Conservation (phyloP, 2,113 vertebrate species). For the Paratilapia polleni region DNA sequence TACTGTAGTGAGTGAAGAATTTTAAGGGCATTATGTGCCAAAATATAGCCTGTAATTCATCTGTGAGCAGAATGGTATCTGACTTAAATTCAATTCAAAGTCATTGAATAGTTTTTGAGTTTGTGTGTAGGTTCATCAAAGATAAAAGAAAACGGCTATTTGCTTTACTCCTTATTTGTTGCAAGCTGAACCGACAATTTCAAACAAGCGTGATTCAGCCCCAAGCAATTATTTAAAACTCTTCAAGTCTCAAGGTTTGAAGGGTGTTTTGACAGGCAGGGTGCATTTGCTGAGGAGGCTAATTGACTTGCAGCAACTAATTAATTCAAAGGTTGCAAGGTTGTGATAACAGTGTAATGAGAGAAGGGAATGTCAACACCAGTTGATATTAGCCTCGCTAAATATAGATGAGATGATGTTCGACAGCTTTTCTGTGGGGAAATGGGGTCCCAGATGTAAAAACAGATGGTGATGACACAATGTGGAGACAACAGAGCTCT, state of each 20-base stretch:
- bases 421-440: slow-evolving; percentile 62
- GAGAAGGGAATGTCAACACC: slow-evolving; percentile 68
- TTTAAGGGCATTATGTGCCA: background rate
- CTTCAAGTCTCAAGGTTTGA: slow-evolving; percentile 14
- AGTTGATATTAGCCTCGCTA: slow-evolving; percentile 68
- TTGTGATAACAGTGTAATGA: slow-evolving; percentile 75
- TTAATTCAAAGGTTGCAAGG: slow-evolving; percentile 75
- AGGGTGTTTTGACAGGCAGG: slow-evolving; percentile 52
- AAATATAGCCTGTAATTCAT: background rate
- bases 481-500: slow-evolving; percentile 16
- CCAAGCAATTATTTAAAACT: slow-evolving; percentile 18
- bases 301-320: slow-evolving; percentile 77
- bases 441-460: slow-evolving; percentile 50
- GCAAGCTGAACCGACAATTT: background rate
- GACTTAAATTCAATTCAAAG: background rate
- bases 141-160: background rate
- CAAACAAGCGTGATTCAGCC: background rate
- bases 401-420: slow-evolving; percentile 72
- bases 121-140: background rate
- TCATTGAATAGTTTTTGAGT: background rate
- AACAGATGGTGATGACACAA: slow-evolving; percentile 59
- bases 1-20: background rate
- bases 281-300: slow-evolving; percentile 54
- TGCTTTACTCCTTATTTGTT: slow-evolving; percentile 3
- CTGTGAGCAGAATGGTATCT: background rate